Evolutionary conservation across 1,140 invertebrate species (phyloP), one percentile per base, ranked within the genome.

Genomic region (Liolophura sinensis): DNA sequence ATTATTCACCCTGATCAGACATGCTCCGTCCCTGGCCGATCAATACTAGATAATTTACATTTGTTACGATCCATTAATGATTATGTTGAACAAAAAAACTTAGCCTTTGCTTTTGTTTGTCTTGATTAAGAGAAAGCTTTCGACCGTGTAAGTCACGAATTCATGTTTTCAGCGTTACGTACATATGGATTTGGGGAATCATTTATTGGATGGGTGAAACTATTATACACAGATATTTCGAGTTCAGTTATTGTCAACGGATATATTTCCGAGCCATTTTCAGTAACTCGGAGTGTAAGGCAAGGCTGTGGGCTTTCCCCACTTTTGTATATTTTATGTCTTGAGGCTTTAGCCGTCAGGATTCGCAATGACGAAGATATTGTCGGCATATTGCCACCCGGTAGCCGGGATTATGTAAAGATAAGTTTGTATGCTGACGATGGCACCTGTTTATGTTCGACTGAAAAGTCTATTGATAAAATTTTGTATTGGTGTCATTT

Each of bases 291-390:
- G 0, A 78, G 81, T 27, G 80, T 86, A 0, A 69, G 72, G 9
- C 84, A 86, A 67, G 84, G 84, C 9, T 83, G 81, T 64, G 81
- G 82, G 0, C 55, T 85, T 1, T 82, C 79, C 59, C 78, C 79
- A 0, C 59, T 85, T 0, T 65, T 84, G 0, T 87, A 87, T 72
- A 82, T 85, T 62, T 62, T 87, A 7, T 77, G 76, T 0, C 68
- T 85, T 0, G 81, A 86, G 60, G 76, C 76, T 24, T 70, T 77
- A 49, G 64, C 66, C n/a, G 68, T 51, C n/a, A 71, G 64, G 65
- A 66, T 67, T 0, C 56, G 66, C 22, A 47, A 65, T 18, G 69
- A 73, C 50, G n/a, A 18, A 18, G 18, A 64, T 24, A 75, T 75
- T 46, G 61, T 51, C 55, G 75, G 75, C 60, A 62, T 77, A 15